A percentile compares a stretch with the other conserved stretches of the same genome.
Conservation (phyloP, 2,888 invertebrate genomes). For the Epinotia brunnichana region DNA sequence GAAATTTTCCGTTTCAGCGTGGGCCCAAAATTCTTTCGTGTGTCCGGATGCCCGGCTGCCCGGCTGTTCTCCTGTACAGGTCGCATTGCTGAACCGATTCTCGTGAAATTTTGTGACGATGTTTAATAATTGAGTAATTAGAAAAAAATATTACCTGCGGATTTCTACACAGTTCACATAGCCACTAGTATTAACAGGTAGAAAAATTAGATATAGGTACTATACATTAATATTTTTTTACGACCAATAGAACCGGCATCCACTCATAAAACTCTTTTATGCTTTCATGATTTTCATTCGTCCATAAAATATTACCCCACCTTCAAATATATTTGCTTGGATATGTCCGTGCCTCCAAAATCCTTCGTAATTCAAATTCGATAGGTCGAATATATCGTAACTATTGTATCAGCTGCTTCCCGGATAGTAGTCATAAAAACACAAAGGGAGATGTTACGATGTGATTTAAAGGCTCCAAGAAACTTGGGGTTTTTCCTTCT, state of each 20-base stretch:
- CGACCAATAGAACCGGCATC: neutral
- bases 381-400: conserved; percentile 43
- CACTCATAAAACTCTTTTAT: conserved; percentile 32
- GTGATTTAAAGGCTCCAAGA: conserved; percentile 52
- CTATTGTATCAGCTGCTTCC: conserved; percentile 49
- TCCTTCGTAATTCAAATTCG: conserved; percentile 35
- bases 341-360: conserved; percentile 16
- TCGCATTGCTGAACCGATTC: too few relatives aligned
- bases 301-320: conserved; percentile 33
- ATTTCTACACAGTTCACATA: too few relatives aligned
- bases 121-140: too few relatives aligned
- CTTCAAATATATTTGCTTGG: conserved; percentile 25
- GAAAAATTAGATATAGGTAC: too few relatives aligned
- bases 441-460: conserved; percentile 49
- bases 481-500: conserved; percentile 47
- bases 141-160: too few relatives aligned
- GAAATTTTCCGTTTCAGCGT: too few relatives aligned
- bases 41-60: too few relatives aligned
- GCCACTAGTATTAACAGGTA: too few relatives aligned
- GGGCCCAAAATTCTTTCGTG: too few relatives aligned
- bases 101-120: too few relatives aligned
- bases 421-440: conserved; percentile 53
- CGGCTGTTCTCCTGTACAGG: too few relatives aligned
- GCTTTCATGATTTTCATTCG: conserved; percentile 24
- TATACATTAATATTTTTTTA: neutral